Evolutionary conservation across 1,140 invertebrate genomes (phyloP).

Genomic region (Rhagoletis zephyria): DNA sequence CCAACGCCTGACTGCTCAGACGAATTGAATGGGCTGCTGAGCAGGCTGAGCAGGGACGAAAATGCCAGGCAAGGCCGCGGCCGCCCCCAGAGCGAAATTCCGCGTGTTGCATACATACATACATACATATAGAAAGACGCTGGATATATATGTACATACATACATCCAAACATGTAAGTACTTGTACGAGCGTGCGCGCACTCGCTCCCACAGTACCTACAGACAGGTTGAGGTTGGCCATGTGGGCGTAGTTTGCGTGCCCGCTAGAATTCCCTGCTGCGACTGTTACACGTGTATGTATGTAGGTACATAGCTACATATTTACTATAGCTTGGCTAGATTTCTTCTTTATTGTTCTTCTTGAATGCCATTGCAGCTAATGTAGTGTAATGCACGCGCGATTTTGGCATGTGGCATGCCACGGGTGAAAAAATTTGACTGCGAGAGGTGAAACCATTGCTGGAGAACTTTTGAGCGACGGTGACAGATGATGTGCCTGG

Average conservation of each 20-base stretch:
- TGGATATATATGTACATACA: not conserved
- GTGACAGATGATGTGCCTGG: not conserved
- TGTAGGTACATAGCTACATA: not conserved
- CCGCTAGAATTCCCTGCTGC: conserved; percentile 36
- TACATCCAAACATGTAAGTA: not conserved
- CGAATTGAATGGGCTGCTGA: conserved; percentile 47
- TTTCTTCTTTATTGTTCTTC: not conserved
- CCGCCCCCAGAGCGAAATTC: conserved; percentile 43
- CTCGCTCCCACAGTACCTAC: conserved; percentile 44
- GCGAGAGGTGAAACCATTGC: not conserved
- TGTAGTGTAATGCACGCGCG: conserved; percentile 32
- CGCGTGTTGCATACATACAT: not conserved
- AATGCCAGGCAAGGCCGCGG: conserved; percentile 43
- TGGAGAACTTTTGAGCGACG: conserved; percentile 8
- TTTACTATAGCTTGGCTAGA: not conserved
- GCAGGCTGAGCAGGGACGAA: conserved; percentile 34
- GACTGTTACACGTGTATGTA: not conserved
- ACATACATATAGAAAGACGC: not conserved
- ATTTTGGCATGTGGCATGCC: conserved; percentile 44
- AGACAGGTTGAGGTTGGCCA: conserved; percentile 49
- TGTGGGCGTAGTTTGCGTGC: conserved; percentile 44
- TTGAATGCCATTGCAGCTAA: conserved; percentile 32
- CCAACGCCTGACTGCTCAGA: conserved; percentile 42
- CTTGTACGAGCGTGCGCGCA: not conserved
- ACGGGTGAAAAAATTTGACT: conserved; percentile 28